A percentile compares a stretch with the other conserved stretches of the same genome.
These are phyloP conservation scores for Uromys caudimaculatus DNA, from an alignment of 2,797 vertebrate genomes.

Conservation along the genomic window DNA sequence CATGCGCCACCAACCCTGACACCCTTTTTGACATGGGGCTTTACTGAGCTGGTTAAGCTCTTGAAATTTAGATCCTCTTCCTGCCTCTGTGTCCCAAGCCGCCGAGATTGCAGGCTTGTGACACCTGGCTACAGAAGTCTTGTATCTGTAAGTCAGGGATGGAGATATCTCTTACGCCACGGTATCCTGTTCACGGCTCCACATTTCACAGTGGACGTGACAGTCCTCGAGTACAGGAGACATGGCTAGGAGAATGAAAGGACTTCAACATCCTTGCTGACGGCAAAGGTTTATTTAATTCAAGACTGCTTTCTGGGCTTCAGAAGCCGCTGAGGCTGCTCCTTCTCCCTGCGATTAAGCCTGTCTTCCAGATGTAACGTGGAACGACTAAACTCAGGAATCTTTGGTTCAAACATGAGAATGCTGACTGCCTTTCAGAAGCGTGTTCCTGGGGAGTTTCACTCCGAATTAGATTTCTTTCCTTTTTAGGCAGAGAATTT, in stretches of 20 bases:
- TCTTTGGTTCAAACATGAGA: not conserved
- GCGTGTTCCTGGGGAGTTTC: not conserved
- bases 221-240: not conserved
- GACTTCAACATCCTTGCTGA: constrained; percentile 15
- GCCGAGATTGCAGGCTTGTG: not conserved
- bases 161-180: not conserved
- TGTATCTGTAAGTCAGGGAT: not conserved
- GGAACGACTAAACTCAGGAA: not conserved
- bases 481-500: not conserved
- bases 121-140: not conserved
- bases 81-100: not conserved
- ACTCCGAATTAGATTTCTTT: not conserved
- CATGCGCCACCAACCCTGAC: not conserved
- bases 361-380: not conserved
- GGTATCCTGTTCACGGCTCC: not conserved
- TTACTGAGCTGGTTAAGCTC: not conserved
- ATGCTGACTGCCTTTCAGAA: not conserved
- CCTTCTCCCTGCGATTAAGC: not conserved
- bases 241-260: not conserved
- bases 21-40: not conserved
- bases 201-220: not conserved
- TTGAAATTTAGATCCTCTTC: not conserved
- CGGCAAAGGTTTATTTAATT: constrained; percentile 8
- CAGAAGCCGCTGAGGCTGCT: not conserved
- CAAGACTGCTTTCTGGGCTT: not conserved